Percentiles rank a stretch among this genome's conserved stretches.
These are phyloP conservation scores for Nothocercus julius DNA, from an alignment of 2,113 vertebrate species.

Conservation along the genomic window DNA sequence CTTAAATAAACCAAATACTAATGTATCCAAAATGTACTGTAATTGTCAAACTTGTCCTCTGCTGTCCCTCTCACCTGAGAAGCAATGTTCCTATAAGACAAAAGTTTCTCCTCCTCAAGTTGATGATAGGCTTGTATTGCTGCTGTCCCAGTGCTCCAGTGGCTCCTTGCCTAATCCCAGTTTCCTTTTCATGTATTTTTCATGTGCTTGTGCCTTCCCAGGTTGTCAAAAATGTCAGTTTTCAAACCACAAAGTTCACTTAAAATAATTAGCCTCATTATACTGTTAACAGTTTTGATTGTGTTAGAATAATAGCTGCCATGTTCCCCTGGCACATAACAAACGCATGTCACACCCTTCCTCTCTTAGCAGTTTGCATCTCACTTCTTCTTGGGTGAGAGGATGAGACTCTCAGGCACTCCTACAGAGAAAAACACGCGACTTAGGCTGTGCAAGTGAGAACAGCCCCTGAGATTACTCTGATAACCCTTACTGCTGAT, in stretches of 20 bases:
- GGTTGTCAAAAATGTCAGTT: neutral
- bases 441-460: neutral
- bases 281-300: neutral
- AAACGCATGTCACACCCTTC: neutral
- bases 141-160: neutral
- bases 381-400: neutral
- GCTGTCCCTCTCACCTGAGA: neutral
- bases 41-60: neutral
- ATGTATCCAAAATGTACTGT: neutral
- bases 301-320: neutral
- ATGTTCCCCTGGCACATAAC: neutral
- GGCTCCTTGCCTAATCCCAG: neutral
- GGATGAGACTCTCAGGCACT: neutral
- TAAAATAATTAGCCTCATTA: neutral
- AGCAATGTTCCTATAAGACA: neutral
- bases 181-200: neutral
- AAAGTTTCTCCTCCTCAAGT: neutral
- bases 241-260: neutral
- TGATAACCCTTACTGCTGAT: fast-evolving
- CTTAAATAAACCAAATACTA: neutral
- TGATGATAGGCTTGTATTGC: neutral
- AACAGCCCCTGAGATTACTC: neutral
- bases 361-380: neutral
- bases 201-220: neutral
- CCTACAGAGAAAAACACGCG: neutral